phyloP scores from a whole-genome alignment of 2,888 invertebrate genomes.

The Thumatha senex region DNA sequence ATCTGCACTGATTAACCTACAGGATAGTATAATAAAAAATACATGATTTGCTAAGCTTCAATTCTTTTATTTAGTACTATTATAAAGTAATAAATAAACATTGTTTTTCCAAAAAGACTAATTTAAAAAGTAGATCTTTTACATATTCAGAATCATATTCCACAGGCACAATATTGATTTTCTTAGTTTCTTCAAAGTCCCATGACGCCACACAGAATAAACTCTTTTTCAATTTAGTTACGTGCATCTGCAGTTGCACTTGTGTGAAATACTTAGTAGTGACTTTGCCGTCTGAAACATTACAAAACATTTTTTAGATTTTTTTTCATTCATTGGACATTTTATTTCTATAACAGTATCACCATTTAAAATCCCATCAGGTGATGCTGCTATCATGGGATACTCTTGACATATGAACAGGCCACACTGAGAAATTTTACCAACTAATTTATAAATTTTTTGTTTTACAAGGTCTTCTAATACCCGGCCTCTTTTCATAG shows the following conservation, averaged over 20 bases:
- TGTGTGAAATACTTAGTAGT: slow-evolving; percentile 25
- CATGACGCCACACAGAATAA: slow-evolving; percentile 27
- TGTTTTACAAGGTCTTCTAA: slow-evolving; percentile 25
- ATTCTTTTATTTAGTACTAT: neutral
- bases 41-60: neutral
- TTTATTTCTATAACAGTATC: slow-evolving; percentile 13
- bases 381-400: slow-evolving; percentile 39
- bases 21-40: slow-evolving; percentile 29
- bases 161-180: slow-evolving; percentile 2
- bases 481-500: slow-evolving; percentile 24
- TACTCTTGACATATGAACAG: slow-evolving; percentile 20
- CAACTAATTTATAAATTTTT: slow-evolving; percentile 23
- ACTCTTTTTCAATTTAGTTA: slow-evolving; percentile 17
- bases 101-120: slow-evolving; percentile 6
- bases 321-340: slow-evolving; percentile 7
- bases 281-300: slow-evolving; percentile 20
- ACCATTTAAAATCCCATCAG: slow-evolving; percentile 33
- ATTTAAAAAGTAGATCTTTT: neutral
- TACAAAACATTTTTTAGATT: slow-evolving; percentile 3
- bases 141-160: slow-evolving; percentile 2
- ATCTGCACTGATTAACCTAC: slow-evolving; percentile 34
- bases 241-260: slow-evolving; percentile 26
- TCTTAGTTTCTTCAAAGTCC: slow-evolving; percentile 6
- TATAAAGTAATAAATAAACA: slow-evolving; percentile 3
- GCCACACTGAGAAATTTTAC: slow-evolving; percentile 32